Evolutionary conservation across 2,888 invertebrate species (phyloP), one percentile per base, ranked within the genome.

Genomic region (Drosophila conformis): DNA sequence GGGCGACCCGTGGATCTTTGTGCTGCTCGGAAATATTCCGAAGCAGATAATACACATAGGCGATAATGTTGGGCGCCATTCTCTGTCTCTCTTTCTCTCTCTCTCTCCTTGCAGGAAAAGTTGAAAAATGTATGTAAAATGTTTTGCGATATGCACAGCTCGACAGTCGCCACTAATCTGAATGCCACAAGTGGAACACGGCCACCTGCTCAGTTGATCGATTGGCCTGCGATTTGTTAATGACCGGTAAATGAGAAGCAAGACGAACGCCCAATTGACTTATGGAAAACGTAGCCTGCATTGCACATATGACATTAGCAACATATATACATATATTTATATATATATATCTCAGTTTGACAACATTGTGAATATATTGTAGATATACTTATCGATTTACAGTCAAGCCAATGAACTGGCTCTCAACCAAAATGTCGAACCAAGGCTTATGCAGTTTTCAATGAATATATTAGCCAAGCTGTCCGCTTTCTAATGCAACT

Each of bases 1-100:
- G 93, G 73, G 95, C 95, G 10, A 96, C 95, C 67, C 91, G 90
- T 21, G 91, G 92, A 86, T 91, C 91, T 58, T 53, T 66, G 56
- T 87, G 71, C 51, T 82, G 63, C 21, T 71, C 69, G 21, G 76
- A 91, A 15, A 79, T 29, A 54, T 91, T 78, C 25, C 73, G 75
- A 38, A 86, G 4, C 42, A 78, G 62, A 29, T 62, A 49, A 68
- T 88, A 91, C 31, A 91, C 11, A 69, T 88, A 83, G 59, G 84
- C 82, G 10, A 90, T 35, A 36, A 92, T 65, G 58, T 89, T 87
- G 35, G 90, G 75, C 64, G 69, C 36, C 84, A 90, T 85, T 25
- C 25, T 49, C 25, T n/a, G 10, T 18, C 25, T 27, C 15, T 11
- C 5, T 11, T 18, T 18, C 87, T 51, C 11, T 42, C 46, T 21